Evolutionary conservation across 2,888 invertebrate genomes (phyloP), one percentile per base, ranked within the genome.

Genomic region (Griposia aprilina): DNA sequence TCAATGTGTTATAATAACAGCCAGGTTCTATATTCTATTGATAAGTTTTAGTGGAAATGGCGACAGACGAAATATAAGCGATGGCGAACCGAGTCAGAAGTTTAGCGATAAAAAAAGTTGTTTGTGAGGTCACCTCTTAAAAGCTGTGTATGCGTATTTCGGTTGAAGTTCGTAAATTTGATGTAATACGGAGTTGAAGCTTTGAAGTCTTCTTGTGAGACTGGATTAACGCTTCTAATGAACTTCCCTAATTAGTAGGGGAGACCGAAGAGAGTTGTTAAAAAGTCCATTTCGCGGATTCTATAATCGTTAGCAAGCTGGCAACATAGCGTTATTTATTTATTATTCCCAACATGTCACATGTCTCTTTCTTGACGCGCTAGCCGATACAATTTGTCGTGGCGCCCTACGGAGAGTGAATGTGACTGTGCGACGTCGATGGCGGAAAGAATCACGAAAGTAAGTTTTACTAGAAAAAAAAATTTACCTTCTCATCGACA

Each of bases 151-250:
- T 55, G 62, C 26, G 71, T 69, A 55, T 73, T 78, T 78, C n/a
- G 60, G 75, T 55, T n/a, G 17, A 41, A 80, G 66, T 60, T 81
- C 23, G 23, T n/a, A 81, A 66, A 80, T 74, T 75, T 67, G 66
- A 80, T 74, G 60, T 60, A 73, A 74, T 52, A 20, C 30, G 41
- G 48, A 67, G 60, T 41, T 68, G 67, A 57, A 62, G 26, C 75
- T 57, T 30, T 11, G 10, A 10, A 60, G 36, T 48, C 66, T 20
- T 13, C 41, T 57, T 23, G 60, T 62, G n/a, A 57, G 55, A 7
- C n/a, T 20, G 23, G 57, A 67, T 48, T 10, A 55, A 55, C 55
- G 67, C 36, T 48, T 52, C n/a, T 41, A 26, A 67, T 59, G 45
- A 81, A 81, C 60, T 67, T 66, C 15, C 8, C 23, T 15, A 74